Percentiles rank a stretch among this genome's conserved stretches.
Evolutionary conservation across 2,797 vertebrate genomes (phyloP).

Genomic region (Mionectes olivaceus): DNA sequence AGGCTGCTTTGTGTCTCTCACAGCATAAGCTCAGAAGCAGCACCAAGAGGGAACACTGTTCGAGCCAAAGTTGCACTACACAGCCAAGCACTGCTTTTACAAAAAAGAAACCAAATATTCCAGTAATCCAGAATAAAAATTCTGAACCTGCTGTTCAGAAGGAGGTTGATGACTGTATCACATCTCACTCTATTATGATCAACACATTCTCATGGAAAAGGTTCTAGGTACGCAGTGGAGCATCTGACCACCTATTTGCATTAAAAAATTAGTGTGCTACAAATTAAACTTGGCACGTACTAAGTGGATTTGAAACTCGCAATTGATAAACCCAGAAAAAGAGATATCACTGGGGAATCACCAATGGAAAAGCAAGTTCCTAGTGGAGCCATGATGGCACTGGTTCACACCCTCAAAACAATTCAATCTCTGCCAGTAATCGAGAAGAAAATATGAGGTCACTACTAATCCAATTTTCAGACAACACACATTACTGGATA

Average conservation of each 20-base stretch:
- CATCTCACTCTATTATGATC: not conserved
- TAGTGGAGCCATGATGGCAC: not conserved
- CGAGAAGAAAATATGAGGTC: conserved; percentile 41
- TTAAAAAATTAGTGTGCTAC: conserved; percentile 32
- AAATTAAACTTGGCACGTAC: conserved; percentile 40
- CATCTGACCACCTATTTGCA: conserved; percentile 13
- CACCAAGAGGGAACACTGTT: not conserved
- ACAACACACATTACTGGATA: conserved; percentile 37
- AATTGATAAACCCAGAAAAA: conserved; percentile 51
- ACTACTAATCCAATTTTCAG: conserved; percentile 51
- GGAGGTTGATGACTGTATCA: not conserved
- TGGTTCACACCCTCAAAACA: conserved; percentile 40
- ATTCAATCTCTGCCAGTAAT: conserved; percentile 54
- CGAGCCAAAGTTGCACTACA: not conserved
- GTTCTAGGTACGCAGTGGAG: not conserved
- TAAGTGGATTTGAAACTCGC: conserved; percentile 50
- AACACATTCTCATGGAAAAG: not conserved
- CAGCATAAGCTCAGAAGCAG: not conserved
- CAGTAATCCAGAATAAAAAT: not conserved
- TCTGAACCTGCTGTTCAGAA: not conserved
- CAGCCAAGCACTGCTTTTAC: not conserved
- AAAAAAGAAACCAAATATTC: not conserved
- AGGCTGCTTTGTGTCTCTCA: not conserved
- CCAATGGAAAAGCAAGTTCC: not conserved
- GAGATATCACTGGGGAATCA: conserved; percentile 10